These are phyloP conservation scores for Gymnocheta viridis DNA, from an alignment of 2,888 invertebrate genomes.

Conservation along the genomic window DNA sequence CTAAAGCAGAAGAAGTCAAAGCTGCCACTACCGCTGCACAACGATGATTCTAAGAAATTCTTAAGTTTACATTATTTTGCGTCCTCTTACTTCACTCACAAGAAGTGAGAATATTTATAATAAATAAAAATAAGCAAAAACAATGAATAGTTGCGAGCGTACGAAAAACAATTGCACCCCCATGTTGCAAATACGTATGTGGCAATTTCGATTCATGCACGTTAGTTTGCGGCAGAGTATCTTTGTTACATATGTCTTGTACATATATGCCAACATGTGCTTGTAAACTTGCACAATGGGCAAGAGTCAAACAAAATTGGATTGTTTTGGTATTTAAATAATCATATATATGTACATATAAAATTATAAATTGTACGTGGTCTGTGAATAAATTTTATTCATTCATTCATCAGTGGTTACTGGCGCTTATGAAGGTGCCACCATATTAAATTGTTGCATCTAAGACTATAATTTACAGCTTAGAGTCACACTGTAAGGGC, in stretches of 20 bases:
- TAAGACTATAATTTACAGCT: no score
- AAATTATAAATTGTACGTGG: no score
- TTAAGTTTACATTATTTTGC: conserved; percentile 12
- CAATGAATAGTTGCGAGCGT: no score
- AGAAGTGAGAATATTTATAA: conserved; percentile 53
- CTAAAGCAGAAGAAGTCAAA: conserved; percentile 9
- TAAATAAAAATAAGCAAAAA: conserved; percentile 14
- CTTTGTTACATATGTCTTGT: conserved; percentile 10
- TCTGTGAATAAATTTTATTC: no score
- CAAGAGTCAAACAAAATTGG: background rate
- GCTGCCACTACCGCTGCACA: conserved; percentile 20
- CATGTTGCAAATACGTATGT: conserved; percentile 39
- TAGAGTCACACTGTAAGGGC: no score
- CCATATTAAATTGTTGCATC: no score
- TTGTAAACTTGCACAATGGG: background rate
- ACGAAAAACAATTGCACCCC: conserved; percentile 57
- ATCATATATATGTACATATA: no score
- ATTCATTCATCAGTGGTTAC: no score
- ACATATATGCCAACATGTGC: background rate
- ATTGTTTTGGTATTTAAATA: no score
- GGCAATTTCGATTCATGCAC: background rate
- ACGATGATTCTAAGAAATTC: conserved; percentile 42
- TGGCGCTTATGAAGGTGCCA: no score
- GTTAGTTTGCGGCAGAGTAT: conserved; percentile 18
- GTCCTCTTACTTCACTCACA: conserved; percentile 29